phyloP scores from a whole-genome alignment of 2,113 vertebrate genomes.

The Leptosomus discolor region DNA sequence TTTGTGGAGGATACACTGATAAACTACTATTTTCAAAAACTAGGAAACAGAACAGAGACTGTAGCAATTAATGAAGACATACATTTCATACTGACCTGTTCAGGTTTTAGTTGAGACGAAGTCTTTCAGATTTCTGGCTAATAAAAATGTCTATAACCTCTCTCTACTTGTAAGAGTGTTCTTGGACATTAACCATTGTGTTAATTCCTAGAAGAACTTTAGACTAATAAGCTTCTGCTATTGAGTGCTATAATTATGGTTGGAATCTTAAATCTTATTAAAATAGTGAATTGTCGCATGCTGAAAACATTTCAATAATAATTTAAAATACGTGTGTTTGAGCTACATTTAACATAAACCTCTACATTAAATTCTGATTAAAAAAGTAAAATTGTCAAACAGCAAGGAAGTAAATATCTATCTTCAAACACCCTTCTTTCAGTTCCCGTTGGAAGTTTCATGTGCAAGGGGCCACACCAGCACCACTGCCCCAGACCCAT shows the following conservation, averaged over 20 bases:
- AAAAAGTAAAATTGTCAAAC: neutral
- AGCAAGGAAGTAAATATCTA: neutral
- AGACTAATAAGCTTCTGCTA: neutral
- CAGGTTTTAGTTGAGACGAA: neutral
- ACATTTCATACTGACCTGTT: neutral
- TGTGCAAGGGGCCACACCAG: fast-evolving
- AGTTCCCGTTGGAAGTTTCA: fast-evolving
- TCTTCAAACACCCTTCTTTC: neutral
- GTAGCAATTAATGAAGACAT: neutral
- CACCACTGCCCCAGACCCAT: neutral
- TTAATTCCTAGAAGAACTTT: neutral
- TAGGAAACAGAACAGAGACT: neutral
- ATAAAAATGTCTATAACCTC: neutral
- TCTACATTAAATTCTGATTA: neutral
- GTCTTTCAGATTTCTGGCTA: neutral
- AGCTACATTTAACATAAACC: neutral
- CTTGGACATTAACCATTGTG: neutral
- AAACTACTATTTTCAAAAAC: neutral
- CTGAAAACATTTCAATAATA: neutral
- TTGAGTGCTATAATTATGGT: neutral
- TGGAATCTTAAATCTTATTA: neutral
- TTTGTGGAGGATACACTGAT: neutral
- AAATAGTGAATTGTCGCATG: neutral
- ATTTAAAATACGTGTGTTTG: neutral
- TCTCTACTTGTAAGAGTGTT: neutral